Percentiles rank a stretch among this genome's conserved stretches.
Evolutionary conservation across 2,888 invertebrate species (phyloP).

Genomic region (Charanyca ferruginea): DNA sequence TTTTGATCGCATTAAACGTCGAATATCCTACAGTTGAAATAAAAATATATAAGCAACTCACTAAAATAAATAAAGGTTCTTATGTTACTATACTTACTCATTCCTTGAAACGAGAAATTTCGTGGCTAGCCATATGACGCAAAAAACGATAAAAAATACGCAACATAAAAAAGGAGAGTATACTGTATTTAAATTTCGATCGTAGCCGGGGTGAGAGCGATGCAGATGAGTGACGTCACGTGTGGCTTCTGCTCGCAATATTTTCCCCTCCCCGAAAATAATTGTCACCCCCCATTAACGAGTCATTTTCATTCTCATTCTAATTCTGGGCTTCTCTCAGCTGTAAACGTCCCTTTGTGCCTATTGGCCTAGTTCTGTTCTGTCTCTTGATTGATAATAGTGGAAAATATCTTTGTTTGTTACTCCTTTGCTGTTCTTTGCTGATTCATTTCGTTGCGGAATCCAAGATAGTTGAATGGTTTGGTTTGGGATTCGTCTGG

Average conservation of each 20-base stretch:
- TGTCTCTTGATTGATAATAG: too few species aligned
- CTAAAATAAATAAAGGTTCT: too few species aligned
- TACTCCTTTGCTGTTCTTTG: too few species aligned
- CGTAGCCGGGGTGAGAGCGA: conserved; percentile 73
- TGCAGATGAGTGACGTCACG: conserved; percentile 89
- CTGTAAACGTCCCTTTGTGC: too few species aligned
- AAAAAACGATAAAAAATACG: conserved; percentile 16
- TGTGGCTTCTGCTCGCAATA: conserved; percentile 64
- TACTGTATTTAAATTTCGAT: conserved; percentile 86
- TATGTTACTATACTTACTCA: neutral
- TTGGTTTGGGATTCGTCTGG: too few species aligned
- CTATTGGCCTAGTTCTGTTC: too few species aligned
- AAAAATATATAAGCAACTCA: neutral
- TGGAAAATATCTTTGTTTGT: too few species aligned
- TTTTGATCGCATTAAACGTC: neutral
- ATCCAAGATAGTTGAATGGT: too few species aligned
- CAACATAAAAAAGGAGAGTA: conserved; percentile 75
- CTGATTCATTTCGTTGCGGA: too few species aligned
- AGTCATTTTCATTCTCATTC: too few species aligned
- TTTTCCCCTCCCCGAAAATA: conserved; percentile 59
- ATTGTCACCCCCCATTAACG: conserved; percentile 73
- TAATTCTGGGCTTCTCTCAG: too few species aligned
- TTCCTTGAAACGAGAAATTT: too few species aligned
- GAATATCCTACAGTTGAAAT: neutral
- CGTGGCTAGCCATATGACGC: conserved; percentile 24